Evolutionary conservation across 1,140 invertebrate genomes (phyloP).

Genomic region (Brachionus manjavacas): DNA sequence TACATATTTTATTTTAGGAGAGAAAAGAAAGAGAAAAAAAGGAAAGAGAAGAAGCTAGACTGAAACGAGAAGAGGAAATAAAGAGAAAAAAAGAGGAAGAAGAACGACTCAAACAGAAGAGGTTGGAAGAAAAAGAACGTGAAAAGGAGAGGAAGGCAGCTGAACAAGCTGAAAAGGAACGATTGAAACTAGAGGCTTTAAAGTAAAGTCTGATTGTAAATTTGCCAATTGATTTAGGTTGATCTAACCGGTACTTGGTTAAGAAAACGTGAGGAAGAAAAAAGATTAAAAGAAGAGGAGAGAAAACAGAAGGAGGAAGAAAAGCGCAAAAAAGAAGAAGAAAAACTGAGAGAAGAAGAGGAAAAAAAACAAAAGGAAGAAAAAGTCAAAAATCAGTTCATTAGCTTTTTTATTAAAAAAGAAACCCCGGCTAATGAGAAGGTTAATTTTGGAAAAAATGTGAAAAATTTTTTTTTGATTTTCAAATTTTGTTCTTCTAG

Average conservation of each 20-base stretch:
- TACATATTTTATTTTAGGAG: not conserved
- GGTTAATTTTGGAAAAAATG: not conserved
- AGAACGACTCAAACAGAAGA: conserved; percentile 22
- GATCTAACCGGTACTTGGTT: not conserved
- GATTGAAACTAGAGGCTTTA: not conserved
- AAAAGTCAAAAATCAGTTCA: conserved; percentile 26
- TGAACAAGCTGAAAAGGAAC: conserved; percentile 25
- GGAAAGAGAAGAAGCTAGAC: not conserved
- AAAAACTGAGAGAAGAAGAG: conserved; percentile 18
- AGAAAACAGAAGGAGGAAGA: conserved; percentile 28
- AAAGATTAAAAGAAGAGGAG: not conserved
- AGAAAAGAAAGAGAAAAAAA: conserved; percentile 15
- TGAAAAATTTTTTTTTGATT: not conserved
- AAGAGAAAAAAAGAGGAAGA: conserved; percentile 21
- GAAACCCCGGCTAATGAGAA: not conserved
- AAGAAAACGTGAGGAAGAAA: conserved; percentile 42
- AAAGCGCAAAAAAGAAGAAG: conserved; percentile 37
- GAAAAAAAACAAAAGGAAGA: conserved; percentile 29
- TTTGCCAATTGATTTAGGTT: not conserved
- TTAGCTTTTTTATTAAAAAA: conserved; percentile 41
- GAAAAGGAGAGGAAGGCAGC: conserved; percentile 38
- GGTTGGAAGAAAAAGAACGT: conserved; percentile 1
- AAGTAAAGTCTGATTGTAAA: not conserved
- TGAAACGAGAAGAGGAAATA: not conserved
- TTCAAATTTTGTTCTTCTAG: not conserved